Evolutionary conservation across 2,888 invertebrate species (phyloP), one percentile per base, ranked within the genome.

Genomic region (Catotricha subobsoleta): DNA sequence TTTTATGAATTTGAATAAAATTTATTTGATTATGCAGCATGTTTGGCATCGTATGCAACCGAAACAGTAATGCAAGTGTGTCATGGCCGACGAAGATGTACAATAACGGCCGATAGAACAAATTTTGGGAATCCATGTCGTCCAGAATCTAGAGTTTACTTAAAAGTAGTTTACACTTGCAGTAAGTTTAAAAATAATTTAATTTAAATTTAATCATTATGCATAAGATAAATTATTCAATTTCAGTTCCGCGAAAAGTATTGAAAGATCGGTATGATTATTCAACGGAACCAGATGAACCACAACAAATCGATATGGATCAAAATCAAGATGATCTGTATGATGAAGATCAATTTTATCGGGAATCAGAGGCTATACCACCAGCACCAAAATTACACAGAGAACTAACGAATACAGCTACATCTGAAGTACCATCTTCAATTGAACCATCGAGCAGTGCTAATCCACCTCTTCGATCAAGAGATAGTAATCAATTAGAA

Each of bases 21-120:
- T n/a, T n/a, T n/a, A n/a, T n/a, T n/a, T n/a, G 9, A 8, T 46
- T 50, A 68, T 65, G 21, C 67, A 90, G 90, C 84, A 15, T 91
- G 91, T 59, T 68, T 84, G 59, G 82, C 82, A 49, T 80, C 80
- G 51, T 83, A 83, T 62, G 86, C 88, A 5, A 83, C 88, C n/a
- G 88, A 91, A 64, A 83, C 81, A 15, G 80, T 90, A 41, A 86
- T 90, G 80, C 73, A 80, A 54, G 72, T 76, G 50, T 86, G 86
- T 58, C 86, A 86, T 56, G 86, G 86, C 27, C 79, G 83, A 56
- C 67, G 84, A 46, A 72, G 75, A 44, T 86, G 86, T 56, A 76
- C 79, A 37, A 67, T 86, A 39, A 72, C 79, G 18, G 84, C 84
- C 3, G 83, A 86, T 60, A 72, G 76, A 50, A 76, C 76, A 48